Evolutionary conservation across 2,113 vertebrate species (phyloP).

Genomic region (Euleptes europaea): DNA sequence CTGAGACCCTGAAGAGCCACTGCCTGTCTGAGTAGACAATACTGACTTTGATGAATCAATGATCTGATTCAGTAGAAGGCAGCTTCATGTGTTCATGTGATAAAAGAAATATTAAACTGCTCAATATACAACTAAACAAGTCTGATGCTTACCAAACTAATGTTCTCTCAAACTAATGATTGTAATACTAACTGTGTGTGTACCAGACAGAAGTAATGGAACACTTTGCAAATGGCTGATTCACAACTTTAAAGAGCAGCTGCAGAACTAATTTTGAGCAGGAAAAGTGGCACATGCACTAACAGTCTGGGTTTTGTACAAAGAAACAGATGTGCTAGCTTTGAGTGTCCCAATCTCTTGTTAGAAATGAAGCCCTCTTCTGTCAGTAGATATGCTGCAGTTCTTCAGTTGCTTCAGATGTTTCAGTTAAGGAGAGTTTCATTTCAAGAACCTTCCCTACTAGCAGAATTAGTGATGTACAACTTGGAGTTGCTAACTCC

Average conservation of each 20-base stretch:
- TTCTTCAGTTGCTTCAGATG: neutral
- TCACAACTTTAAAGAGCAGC: no score
- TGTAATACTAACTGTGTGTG: neutral
- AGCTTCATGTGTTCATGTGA: no score
- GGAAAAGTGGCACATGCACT: neutral
- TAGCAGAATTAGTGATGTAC: neutral
- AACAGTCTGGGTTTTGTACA: neutral
- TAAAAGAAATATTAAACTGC: conserved; percentile 53
- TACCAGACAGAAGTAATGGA: no score
- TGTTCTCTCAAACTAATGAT: conserved; percentile 42
- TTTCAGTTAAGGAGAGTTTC: neutral
- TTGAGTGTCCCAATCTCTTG: neutral
- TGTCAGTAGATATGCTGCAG: neutral
- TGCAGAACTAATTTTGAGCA: neutral
- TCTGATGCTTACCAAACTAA: conserved; percentile 35
- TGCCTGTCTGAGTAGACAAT: no score
- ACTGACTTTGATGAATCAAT: no score
- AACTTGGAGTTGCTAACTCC: neutral
- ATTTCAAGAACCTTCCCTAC: neutral
- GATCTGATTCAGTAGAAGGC: no score
- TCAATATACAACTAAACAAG: conserved; percentile 48
- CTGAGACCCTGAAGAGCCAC: no score
- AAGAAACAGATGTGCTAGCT: neutral
- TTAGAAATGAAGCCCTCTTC: neutral
- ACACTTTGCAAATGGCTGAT: no score